These are phyloP conservation scores for Phania funesta DNA, from an alignment of 2,888 invertebrate genomes.

Conservation along the genomic window DNA sequence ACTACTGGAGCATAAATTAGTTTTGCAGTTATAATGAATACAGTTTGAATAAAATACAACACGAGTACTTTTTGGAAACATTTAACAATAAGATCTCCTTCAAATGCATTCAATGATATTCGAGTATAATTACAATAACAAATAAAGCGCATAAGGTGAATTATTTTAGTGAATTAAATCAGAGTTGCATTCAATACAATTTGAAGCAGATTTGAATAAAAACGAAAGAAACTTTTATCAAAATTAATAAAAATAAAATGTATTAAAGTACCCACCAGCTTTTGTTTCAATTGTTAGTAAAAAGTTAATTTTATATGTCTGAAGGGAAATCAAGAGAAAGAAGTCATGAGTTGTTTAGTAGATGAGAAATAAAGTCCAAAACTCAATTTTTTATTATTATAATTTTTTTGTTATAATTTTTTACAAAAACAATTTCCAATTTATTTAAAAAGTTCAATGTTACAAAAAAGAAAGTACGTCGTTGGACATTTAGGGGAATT, in stretches of 20 bases:
- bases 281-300: conserved; percentile 6
- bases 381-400: conserved; percentile 27
- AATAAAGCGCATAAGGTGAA: neutral
- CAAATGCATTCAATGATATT: neutral
- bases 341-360: neutral
- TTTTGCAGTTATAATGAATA: neutral
- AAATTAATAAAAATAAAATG: neutral
- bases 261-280: conserved; percentile 47
- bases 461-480: conserved; percentile 44
- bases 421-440: conserved; percentile 65
- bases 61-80: neutral
- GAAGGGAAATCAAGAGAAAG: neutral
- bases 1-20: neutral
- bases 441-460: conserved; percentile 67
- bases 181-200: neutral
- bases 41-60: neutral
- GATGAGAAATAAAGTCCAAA: conserved; percentile 29
- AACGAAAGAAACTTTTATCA: neutral
- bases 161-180: neutral
- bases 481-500: conserved; percentile 37
- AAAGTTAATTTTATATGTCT: neutral
- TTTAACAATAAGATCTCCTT: neutral
- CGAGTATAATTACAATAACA: conserved; percentile 2
- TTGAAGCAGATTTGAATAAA: neutral
- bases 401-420: neutral